Evolutionary conservation across 2,113 vertebrate species (phyloP).

Genomic region (Anas platyrhynchos): DNA sequence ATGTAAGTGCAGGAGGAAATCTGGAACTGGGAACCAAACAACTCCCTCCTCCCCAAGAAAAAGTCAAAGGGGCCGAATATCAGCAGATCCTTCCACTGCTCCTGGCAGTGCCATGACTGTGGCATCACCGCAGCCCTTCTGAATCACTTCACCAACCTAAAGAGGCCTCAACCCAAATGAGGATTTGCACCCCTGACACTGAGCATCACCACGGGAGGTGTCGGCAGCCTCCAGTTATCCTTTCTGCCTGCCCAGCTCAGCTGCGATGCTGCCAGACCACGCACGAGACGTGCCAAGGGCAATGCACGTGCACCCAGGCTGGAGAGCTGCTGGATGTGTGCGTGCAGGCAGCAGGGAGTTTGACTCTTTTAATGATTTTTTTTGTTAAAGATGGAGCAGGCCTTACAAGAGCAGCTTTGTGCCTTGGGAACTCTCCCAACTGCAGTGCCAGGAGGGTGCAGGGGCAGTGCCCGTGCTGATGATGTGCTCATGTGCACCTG

Average conservation of each 20-base stretch:
- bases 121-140: not conserved
- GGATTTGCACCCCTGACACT: not conserved
- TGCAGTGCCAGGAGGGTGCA: not conserved
- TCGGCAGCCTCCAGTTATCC: not conserved
- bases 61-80: not conserved
- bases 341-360: not conserved
- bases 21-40: slow-evolving; percentile 17
- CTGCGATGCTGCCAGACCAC: not conserved
- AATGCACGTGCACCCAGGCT: accelerated
- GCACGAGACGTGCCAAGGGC: accelerated
- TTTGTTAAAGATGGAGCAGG: not conserved
- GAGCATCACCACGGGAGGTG: not conserved
- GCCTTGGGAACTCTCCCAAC: not conserved
- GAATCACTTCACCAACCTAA: not conserved
- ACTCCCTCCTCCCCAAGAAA: not conserved
- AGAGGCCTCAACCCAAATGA: not conserved
- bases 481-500: not conserved
- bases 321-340: not conserved
- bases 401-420: not conserved
- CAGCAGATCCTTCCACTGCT: not conserved
- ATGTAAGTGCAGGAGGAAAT: slow-evolving; percentile 48
- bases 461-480: not conserved
- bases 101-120: not conserved
- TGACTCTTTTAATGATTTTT: not conserved
- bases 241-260: not conserved